A percentile compares a stretch with the other conserved stretches of the same genome.
Evolutionary conservation across 1,140 invertebrate genomes (phyloP).

Genomic region (Latrodectus geometricus): DNA sequence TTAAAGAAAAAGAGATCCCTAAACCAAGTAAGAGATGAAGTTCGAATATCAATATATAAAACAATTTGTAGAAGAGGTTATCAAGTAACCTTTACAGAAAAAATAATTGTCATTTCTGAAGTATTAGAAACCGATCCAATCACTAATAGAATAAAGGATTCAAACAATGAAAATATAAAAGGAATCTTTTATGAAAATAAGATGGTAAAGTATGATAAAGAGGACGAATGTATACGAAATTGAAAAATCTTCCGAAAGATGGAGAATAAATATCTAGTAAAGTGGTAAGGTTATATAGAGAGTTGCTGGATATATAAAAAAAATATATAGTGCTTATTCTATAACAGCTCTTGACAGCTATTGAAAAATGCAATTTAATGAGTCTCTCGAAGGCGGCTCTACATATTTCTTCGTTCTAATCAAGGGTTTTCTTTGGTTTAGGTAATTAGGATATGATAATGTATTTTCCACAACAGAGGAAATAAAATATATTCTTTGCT

Average conservation of each 20-base stretch:
- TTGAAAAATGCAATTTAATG: no score
- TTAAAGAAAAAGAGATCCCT: neutral
- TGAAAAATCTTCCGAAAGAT: slow-evolving; percentile 17
- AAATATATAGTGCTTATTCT: no score
- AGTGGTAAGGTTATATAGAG: slow-evolving; percentile 28
- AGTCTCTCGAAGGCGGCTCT: no score
- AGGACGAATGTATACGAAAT: neutral
- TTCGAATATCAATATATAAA: no score
- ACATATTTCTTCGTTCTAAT: no score
- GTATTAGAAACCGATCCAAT: no score
- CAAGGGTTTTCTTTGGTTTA: no score
- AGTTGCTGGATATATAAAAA: no score
- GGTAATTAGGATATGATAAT: no score
- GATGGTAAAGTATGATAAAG: slow-evolving; percentile 36
- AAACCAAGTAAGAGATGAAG: slow-evolving; percentile 53
- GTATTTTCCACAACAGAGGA: no score
- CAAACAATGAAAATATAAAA: slow-evolving; percentile 43
- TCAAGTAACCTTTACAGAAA: slow-evolving; percentile 63
- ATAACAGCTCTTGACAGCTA: no score
- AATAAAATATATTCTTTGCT: no score
- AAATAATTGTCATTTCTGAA: slow-evolving; percentile 63
- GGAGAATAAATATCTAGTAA: slow-evolving; percentile 32
- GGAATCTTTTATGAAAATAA: slow-evolving; percentile 48
- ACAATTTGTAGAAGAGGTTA: slow-evolving; percentile 64
- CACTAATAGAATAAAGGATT: slow-evolving; percentile 60